Evolutionary conservation across 1,140 invertebrate genomes (phyloP), one percentile per base, ranked within the genome.

Genomic region (Achatina immaculata): DNA sequence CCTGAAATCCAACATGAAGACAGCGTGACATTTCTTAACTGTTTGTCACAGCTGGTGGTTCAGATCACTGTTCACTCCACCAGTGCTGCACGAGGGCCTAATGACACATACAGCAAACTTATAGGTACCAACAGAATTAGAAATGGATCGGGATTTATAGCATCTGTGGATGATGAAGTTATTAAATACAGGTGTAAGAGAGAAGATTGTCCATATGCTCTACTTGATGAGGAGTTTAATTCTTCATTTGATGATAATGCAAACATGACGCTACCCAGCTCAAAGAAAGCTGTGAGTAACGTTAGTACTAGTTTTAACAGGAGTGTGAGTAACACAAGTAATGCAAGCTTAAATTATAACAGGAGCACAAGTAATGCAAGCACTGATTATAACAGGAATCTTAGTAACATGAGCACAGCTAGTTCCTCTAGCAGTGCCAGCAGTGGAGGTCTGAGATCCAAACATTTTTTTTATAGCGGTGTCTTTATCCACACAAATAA

Each of bases 131-230:
- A 19, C 36, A 34, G 19, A 28, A 66, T 48, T 24, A 40, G 76
- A 45, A 6, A 78, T 48, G 76, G 76, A 1, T 78, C 76, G 43
- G 76, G 76, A 58, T 78, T 78, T 48, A 69, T 78, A 34, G 76
- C 58, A 28, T 78, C 76, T 7, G 76, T 78, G 62, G 76, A 78
- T 48, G 62, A 78, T 1, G 16, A 28, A 0, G 43, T 78, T 19
- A 31, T 28, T 1, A 68, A 16, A 48, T 78, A 42, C 19, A 43
- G 19, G 40, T 78, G 76, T 42, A 78, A 48, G 28, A 43, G 43
- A 48, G 62, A 68, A 45, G 48, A 6, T 62, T 78, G 76, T 38
- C n/a, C 31, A 6, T n/a, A 65, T 40, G 68, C 36, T 28, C 2
- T 21, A 9, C 38, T 11, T 40, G 3, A 4, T 14, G 71, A 73